phyloP scores from a whole-genome alignment of 2,797 vertebrate genomes.

The Forpus xanthops region DNA sequence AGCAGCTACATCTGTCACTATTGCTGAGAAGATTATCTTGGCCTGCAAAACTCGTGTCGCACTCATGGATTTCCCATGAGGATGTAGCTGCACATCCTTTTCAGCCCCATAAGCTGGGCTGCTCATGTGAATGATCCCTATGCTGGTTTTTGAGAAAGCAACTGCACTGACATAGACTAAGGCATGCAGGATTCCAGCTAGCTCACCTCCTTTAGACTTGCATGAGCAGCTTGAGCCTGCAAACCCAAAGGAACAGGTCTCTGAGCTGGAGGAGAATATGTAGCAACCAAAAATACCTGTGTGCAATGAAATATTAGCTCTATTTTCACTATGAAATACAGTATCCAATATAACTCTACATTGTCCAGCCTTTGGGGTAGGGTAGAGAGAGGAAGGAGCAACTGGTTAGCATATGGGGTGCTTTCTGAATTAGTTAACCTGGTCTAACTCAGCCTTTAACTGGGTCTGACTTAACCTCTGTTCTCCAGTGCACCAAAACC shows the following conservation, averaged over 20 bases:
- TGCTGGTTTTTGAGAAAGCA: background rate
- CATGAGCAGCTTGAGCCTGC: fast-evolving
- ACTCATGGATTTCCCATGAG: background rate
- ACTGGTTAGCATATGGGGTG: background rate
- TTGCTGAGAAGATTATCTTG: background rate
- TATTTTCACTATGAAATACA: background rate
- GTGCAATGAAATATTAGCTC: background rate
- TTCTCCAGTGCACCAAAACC: background rate
- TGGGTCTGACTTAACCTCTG: background rate
- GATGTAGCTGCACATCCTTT: background rate
- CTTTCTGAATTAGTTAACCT: background rate
- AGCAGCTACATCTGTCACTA: background rate
- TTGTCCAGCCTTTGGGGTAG: background rate
- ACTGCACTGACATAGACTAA: background rate
- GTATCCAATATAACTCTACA: background rate
- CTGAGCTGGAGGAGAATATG: background rate
- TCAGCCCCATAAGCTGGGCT: background rate
- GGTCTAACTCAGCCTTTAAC: background rate
- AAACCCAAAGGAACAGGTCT: background rate
- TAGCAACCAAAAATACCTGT: background rate
- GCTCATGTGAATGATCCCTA: background rate
- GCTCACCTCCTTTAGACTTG: background rate
- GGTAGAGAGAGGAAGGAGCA: background rate
- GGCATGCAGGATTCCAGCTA: background rate
- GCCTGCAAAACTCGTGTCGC: background rate